These are phyloP conservation scores for Vicugna pacos DNA, from an alignment of 2,113 vertebrate genomes.

Conservation along the genomic window DNA sequence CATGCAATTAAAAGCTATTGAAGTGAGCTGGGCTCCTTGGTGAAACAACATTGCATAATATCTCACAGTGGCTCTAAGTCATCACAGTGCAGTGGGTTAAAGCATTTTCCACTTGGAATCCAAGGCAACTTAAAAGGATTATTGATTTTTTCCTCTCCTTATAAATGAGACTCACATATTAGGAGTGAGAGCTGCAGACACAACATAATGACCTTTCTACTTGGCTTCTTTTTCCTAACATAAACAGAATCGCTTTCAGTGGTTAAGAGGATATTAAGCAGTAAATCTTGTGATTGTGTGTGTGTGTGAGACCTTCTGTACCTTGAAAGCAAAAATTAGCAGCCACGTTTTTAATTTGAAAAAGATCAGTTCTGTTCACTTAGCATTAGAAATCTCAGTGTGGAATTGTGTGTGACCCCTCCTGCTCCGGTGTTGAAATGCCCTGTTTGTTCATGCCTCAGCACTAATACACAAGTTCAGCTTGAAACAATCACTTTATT, in stretches of 20 bases:
- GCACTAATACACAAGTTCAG: background rate
- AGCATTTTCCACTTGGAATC: constrained; percentile 81
- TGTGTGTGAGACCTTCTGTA: background rate
- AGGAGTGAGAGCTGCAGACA: constrained; percentile 82
- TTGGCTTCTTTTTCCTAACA: constrained; percentile 82
- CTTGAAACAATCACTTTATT: constrained; percentile 46
- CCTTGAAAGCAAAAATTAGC: constrained; percentile 51
- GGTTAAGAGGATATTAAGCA: constrained; percentile 83
- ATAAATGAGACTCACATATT: constrained; percentile 86
- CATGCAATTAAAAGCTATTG: constrained; percentile 64
- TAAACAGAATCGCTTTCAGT: constrained; percentile 85
- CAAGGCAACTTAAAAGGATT: constrained; percentile 83
- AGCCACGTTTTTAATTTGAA: constrained; percentile 18
- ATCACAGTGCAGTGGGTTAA: constrained; percentile 68
- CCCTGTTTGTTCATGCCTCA: background rate
- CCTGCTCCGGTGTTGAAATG: background rate
- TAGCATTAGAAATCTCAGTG: background rate
- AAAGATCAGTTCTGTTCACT: constrained; percentile 23
- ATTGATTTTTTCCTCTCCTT: constrained; percentile 87
- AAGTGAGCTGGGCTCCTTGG: constrained; percentile 70
- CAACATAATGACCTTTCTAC: constrained; percentile 85
- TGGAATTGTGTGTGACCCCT: background rate
- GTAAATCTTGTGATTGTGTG: constrained; percentile 78
- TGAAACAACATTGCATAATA: constrained; percentile 76
- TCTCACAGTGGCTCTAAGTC: constrained; percentile 74